A percentile compares a stretch with the other conserved stretches of the same genome.
Conservation (phyloP, 2,113 vertebrate species). For the Eonycteris spelaea region DNA sequence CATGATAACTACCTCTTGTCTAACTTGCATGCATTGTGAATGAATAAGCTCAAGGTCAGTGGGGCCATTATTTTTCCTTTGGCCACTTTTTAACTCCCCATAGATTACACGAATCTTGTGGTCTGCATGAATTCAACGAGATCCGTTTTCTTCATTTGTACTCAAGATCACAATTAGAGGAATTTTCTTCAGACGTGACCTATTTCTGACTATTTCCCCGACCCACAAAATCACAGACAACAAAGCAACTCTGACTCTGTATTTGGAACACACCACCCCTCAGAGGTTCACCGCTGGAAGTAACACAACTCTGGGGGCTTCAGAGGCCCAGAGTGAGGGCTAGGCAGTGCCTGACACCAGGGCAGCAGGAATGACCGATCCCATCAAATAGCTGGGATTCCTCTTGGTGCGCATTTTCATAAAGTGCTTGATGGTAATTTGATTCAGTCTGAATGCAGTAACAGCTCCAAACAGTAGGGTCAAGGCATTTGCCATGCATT, state of each 20-base stretch:
- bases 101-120: neutral
- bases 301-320: neutral
- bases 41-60: neutral
- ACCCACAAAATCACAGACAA: neutral
- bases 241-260: neutral
- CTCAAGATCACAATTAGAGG: neutral
- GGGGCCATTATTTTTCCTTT: neutral
- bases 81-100: neutral
- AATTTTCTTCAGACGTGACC: neutral
- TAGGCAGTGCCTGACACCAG: neutral
- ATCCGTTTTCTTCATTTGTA: neutral
- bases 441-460: neutral
- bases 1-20: neutral
- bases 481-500: neutral
- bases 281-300: neutral
- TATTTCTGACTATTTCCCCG: conserved; percentile 14
- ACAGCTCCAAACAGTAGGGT: neutral
- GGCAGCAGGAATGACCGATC: neutral
- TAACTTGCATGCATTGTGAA: neutral
- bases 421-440: neutral
- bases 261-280: neutral
- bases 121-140: neutral
- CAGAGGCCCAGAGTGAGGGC: too few relatives aligned
- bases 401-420: neutral
- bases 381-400: neutral